These are phyloP conservation scores for Papilio dardanus DNA, from an alignment of 1,140 invertebrate species.

Conservation along the genomic window DNA sequence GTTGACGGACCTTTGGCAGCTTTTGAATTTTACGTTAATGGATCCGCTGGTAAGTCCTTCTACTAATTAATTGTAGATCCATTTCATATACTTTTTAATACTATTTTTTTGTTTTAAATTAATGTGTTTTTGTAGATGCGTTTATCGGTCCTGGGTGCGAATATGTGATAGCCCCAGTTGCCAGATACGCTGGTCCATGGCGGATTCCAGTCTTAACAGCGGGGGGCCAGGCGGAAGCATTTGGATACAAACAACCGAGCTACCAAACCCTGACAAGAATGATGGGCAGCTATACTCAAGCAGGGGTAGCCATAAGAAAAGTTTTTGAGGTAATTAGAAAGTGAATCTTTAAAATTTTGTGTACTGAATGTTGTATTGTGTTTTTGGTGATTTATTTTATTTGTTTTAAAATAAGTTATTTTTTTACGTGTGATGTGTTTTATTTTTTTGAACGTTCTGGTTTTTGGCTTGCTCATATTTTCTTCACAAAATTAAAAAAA, in stretches of 20 bases:
- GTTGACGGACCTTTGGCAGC: conserved; percentile 90
- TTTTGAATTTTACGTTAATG: conserved; percentile 89
- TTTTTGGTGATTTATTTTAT: conserved; percentile 49
- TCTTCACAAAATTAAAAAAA: conserved; percentile 12
- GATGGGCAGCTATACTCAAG: conserved; percentile 91
- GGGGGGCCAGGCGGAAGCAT: conserved; percentile 91
- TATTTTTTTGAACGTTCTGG: conserved; percentile 51
- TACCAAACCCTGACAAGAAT: conserved; percentile 93
- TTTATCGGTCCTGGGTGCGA: conserved; percentile 96
- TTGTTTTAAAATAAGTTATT: conserved; percentile 51
- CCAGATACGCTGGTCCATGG: conserved; percentile 94
- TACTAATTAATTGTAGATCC: not conserved
- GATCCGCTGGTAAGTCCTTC: conserved; percentile 84
- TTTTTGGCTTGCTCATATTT: conserved; percentile 44
- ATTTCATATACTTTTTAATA: too few relatives aligned
- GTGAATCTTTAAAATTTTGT: conserved; percentile 42
- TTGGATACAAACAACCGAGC: conserved; percentile 86
- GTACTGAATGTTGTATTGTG: conserved; percentile 48
- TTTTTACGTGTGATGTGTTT: conserved; percentile 51
- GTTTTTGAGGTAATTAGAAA: conserved; percentile 71
- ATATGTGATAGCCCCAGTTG: conserved; percentile 95
- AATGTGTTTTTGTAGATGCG: conserved; percentile 85
- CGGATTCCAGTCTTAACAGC: conserved; percentile 93
- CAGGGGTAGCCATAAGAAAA: conserved; percentile 86
- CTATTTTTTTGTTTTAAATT: not conserved